Evolutionary conservation across 2,113 vertebrate genomes (phyloP), one percentile per base, ranked within the genome.

Genomic region (Callopanchax toddi): DNA sequence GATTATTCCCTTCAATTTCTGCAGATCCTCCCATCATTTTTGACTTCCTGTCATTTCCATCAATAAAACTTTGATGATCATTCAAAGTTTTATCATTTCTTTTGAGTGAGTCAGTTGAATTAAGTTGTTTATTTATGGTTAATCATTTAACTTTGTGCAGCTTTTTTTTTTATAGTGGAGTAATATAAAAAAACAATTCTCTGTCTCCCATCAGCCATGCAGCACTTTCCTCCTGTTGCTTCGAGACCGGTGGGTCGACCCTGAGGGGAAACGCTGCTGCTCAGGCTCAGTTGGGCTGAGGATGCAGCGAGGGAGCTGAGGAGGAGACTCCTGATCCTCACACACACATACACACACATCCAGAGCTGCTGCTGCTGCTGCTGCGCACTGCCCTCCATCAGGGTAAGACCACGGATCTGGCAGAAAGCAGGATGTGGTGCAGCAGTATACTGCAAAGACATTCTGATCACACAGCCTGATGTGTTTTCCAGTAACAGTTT

Each of bases 281-380:
- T 76, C 71, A 17, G 74, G 72, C 60, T 71, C 61, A 62, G 67
- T 69, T 49, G 65, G 67, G 67, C 60, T 77, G 75, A 86, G 76
- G 75, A 87, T 90, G 86, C 87, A 79, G 81, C 84, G 67, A 75
- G 73, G 77, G 70, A 85, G 75, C 86, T 82, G 82, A 90, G 83
- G 78, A 86, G 63, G 82, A 85, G 75, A 79, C 72, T 72, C 71
- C 71, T 25, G 69, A 78, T 57, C 62, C 50, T 70, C 55, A 81
- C 61, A 76, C 56, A 54, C 61, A 57, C 63, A 73, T 59, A 69
- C 59, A 55, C 65, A 60, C 67, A 75, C 67, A 73, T 66, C 76
- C 79, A 84, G 66, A 86, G 74, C 83, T 76, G 73, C 67, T 82
- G 73, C 76, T 45, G n/a, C 50, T 85, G 58, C 68, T 73, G 81